phyloP scores from a whole-genome alignment of 2,113 vertebrate genomes.

The Pogona vitticeps region DNA sequence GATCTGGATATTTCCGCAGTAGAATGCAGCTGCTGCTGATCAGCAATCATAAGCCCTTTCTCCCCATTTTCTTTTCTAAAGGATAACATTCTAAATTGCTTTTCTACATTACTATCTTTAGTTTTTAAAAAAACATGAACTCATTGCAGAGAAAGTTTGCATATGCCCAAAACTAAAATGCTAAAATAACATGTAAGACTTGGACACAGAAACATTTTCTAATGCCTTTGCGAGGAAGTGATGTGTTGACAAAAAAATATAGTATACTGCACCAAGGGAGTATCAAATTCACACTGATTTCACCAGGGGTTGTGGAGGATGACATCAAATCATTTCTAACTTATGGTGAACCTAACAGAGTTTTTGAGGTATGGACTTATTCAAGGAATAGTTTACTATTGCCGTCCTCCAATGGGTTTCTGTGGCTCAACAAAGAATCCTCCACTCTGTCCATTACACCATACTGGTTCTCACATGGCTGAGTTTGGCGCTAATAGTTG shows the following conservation, averaged over 20 bases:
- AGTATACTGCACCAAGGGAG: not conserved
- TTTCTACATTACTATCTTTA: not conserved
- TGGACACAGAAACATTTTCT: not conserved
- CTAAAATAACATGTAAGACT: not conserved
- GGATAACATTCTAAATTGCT: slow-evolving; percentile 7
- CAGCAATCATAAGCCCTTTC: not conserved
- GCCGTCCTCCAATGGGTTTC: too few species aligned
- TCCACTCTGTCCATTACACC: too few species aligned
- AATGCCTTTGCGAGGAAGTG: not conserved
- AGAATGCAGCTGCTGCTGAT: not conserved
- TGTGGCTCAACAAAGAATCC: too few species aligned
- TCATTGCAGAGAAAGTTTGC: not conserved
- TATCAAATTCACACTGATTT: not conserved
- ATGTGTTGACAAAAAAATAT: not conserved
- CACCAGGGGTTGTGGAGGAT: not conserved
- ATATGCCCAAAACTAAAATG: not conserved
- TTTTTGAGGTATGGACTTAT: too few species aligned
- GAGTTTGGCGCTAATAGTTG: not conserved
- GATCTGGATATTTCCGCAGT: not conserved
- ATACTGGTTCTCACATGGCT: too few species aligned
- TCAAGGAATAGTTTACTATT: too few species aligned
- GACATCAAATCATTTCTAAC: too few species aligned
- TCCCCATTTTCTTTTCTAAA: not conserved
- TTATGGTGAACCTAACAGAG: too few species aligned
- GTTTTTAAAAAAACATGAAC: not conserved